A percentile compares a stretch with the other conserved stretches of the same genome.
Evolutionary conservation across 2,113 vertebrate genomes (phyloP).

Genomic region (Vicugna pacos): DNA sequence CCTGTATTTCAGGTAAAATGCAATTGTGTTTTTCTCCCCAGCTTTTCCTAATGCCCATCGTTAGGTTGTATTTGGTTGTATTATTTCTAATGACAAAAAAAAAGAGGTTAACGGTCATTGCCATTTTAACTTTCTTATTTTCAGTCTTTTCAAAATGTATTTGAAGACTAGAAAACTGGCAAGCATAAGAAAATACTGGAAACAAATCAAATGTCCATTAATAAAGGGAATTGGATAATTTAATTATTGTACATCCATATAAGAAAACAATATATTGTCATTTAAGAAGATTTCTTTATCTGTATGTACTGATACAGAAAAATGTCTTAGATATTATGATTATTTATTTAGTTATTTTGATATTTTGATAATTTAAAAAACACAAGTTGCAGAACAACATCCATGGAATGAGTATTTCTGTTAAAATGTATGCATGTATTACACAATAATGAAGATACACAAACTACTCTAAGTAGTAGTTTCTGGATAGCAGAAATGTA

Average conservation of each 20-base stretch:
- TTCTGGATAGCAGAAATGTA: background rate
- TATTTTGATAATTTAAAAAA: constrained; percentile 15
- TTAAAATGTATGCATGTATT: background rate
- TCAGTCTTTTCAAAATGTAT: constrained; percentile 24
- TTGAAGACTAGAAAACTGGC: constrained; percentile 43
- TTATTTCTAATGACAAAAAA: background rate
- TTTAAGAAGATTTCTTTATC: background rate
- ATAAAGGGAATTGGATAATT: background rate
- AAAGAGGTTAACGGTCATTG: background rate
- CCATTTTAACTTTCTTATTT: constrained; percentile 38
- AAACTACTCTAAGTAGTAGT: background rate
- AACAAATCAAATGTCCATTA: constrained; percentile 22
- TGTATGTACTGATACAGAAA: background rate
- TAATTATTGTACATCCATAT: background rate
- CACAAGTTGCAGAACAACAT: background rate
- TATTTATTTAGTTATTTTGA: background rate
- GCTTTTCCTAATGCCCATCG: background rate
- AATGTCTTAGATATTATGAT: background rate
- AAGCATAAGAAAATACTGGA: constrained; percentile 51
- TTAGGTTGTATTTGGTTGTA: constrained; percentile 1
- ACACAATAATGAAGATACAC: background rate
- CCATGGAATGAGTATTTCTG: background rate
- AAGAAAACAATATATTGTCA: background rate
- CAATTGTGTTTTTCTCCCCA: background rate
- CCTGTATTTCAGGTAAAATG: constrained; percentile 96